Base-by-base conservation (phyloP, 2,888 invertebrate species). In the Euproctis similis region DNA sequence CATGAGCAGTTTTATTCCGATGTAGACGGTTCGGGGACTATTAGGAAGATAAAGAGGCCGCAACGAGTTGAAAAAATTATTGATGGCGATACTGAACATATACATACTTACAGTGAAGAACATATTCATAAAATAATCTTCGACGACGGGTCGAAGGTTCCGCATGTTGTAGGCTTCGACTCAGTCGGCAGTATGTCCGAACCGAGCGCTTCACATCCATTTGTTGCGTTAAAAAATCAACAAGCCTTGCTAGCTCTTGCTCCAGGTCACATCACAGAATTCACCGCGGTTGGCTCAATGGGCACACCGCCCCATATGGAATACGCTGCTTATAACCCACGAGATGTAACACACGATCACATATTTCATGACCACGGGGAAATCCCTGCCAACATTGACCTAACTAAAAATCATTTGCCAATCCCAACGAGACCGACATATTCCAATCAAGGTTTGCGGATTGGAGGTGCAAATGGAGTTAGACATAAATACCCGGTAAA, bases 1-100 rank as follows among this genome's bases (percentile, higher is more conserved):
- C 84, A 84, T 42, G 84, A 85, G 56, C 74, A 81, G 29, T 85
- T 85, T 54, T 85, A 85, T 60, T 73, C 85, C 1, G 85, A 85
- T 35, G 39, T 84, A n/a, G 72, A 76, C 39, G 70, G 73, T 30
- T 57, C 75, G n/a, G 74, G 74, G 20, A 80, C 78, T 13, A 70
- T 85, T 28, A 74, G 65, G 46, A 85, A 77, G 53, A 61, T 78
- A 7, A 78, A 57, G 39, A 84, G 77, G 59, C 85, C 85, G 26
- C 82, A 74, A 52, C 67, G 85, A 45, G 70, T 85, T 24, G 85
- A 85, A 60, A 85, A 85, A 66, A 84, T 82, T 41, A 67, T 85
- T 39, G 85, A 85, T 34, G 85, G 85, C 34, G 75, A 85, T 50
- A 82, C 78, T 39, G 85, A 85, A 59, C 85, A 85, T 37, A 81